Percentiles rank a stretch among this genome's conserved stretches.
Evolutionary conservation across 2,797 vertebrate genomes (phyloP).

Genomic region (Parauchenoglanis punctatus): DNA sequence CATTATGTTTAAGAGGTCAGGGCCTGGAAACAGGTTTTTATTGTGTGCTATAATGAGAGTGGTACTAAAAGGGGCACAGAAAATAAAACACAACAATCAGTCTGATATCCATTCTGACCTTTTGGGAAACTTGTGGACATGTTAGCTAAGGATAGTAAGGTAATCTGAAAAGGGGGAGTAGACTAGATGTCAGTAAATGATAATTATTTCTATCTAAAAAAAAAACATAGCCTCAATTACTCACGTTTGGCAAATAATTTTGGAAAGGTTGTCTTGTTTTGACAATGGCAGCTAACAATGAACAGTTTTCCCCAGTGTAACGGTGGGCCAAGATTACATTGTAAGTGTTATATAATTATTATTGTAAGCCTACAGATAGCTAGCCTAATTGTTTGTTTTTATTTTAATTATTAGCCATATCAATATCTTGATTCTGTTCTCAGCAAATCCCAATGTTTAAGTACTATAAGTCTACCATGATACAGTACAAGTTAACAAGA

Average conservation of each 20-base stretch:
- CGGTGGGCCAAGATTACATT: no score
- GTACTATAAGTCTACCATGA: not conserved
- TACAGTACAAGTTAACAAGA: not conserved
- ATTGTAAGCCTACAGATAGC: no score
- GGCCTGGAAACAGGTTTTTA: constrained; percentile 65
- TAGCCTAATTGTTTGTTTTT: not conserved
- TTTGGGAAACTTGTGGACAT: constrained; percentile 43
- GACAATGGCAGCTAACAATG: not conserved
- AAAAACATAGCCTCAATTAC: not conserved
- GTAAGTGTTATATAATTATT: not conserved
- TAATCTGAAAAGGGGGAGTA: constrained; percentile 4
- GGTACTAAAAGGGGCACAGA: constrained; percentile 53
- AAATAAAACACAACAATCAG: constrained; percentile 50
- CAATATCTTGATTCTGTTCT: not conserved
- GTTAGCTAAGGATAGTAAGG: constrained; percentile 37
- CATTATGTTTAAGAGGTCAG: constrained; percentile 74
- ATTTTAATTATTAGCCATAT: constrained; percentile 2
- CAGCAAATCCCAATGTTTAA: not conserved
- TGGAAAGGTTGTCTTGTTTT: constrained; percentile 5
- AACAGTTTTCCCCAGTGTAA: not conserved
- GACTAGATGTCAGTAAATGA: constrained; percentile 2
- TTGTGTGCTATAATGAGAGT: constrained; percentile 60
- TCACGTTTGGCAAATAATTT: constrained; percentile 1
- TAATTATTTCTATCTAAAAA: not conserved
- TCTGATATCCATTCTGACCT: constrained; percentile 55